A percentile compares a stretch with the other conserved stretches of the same genome.
Conservation (phyloP, 1,140 invertebrate species). For the Mamestra configurata region DNA sequence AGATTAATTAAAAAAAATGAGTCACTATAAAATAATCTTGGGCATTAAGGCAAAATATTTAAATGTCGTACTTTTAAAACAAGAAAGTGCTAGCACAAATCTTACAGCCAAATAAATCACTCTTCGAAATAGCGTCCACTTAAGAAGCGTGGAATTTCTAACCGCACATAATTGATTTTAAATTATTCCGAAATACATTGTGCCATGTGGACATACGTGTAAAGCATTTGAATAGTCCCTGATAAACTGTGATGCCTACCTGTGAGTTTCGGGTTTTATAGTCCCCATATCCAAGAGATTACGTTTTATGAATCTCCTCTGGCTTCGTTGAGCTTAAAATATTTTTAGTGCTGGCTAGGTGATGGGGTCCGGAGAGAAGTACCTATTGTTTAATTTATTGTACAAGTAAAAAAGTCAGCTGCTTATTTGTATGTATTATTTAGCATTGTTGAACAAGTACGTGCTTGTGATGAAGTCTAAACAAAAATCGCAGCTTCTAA, state of each 20-base stretch:
- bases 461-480: not conserved
- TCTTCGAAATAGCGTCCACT: slow-evolving; percentile 43
- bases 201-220: slow-evolving; percentile 51
- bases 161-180: slow-evolving; percentile 56
- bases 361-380: not conserved
- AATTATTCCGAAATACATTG: slow-evolving; percentile 53
- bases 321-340: slow-evolving; percentile 3
- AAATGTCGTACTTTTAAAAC: not conserved
- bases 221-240: slow-evolving; percentile 52
- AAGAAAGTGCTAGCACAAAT: slow-evolving; percentile 30
- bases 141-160: slow-evolving; percentile 50
- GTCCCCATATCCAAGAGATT: slow-evolving; percentile 42
- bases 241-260: slow-evolving; percentile 51
- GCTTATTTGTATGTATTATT: not conserved
- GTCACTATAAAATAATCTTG: not conserved
- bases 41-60: not conserved
- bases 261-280: slow-evolving; percentile 36
- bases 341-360: not conserved
- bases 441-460: too few relatives aligned
- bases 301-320: slow-evolving; percentile 40
- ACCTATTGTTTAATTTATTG: not conserved
- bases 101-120: slow-evolving; percentile 45
- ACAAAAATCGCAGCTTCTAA: not conserved
- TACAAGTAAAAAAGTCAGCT: not conserved
- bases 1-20: not conserved